phyloP scores from a whole-genome alignment of 1,140 invertebrate genomes.

The fruit fly (Drosophila melanogaster) region Release_6_plus_ISO1_MT NT_037436.4:22793001-22793500 shows the following conservation, averaged over 20 bases:
- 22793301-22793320: constrained; percentile 83
- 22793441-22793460: constrained; percentile 19
- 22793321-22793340: constrained; percentile 83
- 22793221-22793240: constrained; percentile 48
- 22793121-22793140: constrained; percentile 44
- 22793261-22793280: constrained; percentile 71
- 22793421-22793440: constrained; percentile 6
- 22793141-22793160: constrained; percentile 20
- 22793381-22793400: constrained; percentile 35
- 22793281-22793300: constrained; percentile 76
- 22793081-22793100: constrained; percentile 6
- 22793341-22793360: constrained; percentile 65
- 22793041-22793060: constrained; percentile 73
- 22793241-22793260: constrained; percentile 69
- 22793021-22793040: constrained; percentile 35
- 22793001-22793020: constrained; percentile 54
- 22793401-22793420: constrained; percentile 24
- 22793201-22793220: constrained; percentile 46
- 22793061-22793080: constrained; percentile 67
- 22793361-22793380: constrained; percentile 58
- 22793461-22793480: constrained; percentile 39
- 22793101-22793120: constrained; percentile 8
- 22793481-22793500: constrained; percentile 69
- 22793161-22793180: constrained; percentile 50
- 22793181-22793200: constrained; percentile 43